phyloP scores from a whole-genome alignment of 2,888 invertebrate genomes.

The Augiades crinisus region DNA sequence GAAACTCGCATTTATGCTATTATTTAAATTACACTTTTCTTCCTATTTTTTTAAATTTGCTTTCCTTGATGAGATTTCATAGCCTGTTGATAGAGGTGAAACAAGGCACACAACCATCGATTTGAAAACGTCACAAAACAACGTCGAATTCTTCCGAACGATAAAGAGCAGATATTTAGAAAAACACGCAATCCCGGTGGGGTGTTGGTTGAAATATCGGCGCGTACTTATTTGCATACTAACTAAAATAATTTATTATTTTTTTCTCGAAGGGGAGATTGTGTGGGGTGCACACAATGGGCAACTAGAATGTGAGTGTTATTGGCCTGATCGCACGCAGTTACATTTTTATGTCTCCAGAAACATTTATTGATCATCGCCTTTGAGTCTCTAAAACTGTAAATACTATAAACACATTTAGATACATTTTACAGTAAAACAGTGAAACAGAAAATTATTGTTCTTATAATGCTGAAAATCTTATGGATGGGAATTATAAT shows the following conservation, averaged over 20 bases:
- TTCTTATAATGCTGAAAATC: too few species aligned
- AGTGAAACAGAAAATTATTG: too few species aligned
- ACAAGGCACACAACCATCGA: conserved; percentile 19
- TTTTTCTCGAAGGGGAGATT: conserved; percentile 74
- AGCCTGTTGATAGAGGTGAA: not conserved
- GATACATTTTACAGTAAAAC: too few species aligned
- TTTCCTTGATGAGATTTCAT: not conserved
- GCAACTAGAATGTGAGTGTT: conserved; percentile 75
- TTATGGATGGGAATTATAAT: too few species aligned
- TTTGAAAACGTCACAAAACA: conserved; percentile 20
- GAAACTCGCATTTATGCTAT: too few species aligned
- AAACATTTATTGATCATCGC: conserved; percentile 47
- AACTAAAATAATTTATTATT: conserved; percentile 82
- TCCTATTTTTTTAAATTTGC: too few species aligned
- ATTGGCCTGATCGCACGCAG: conserved; percentile 66
- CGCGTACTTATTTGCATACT: conserved; percentile 78
- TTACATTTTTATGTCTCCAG: conserved; percentile 51
- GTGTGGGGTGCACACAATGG: conserved; percentile 72
- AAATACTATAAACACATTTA: too few species aligned
- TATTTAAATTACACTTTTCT: too few species aligned
- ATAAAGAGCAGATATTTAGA: conserved; percentile 65
- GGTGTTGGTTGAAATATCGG: conserved; percentile 79
- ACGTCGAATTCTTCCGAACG: conserved; percentile 53
- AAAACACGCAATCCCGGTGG: conserved; percentile 67
- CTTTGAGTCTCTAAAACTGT: too few species aligned